Evolutionary conservation across 2,797 vertebrate species (phyloP), one percentile per base, ranked within the genome.

Genomic region (Dicrostonyx torquatus): DNA sequence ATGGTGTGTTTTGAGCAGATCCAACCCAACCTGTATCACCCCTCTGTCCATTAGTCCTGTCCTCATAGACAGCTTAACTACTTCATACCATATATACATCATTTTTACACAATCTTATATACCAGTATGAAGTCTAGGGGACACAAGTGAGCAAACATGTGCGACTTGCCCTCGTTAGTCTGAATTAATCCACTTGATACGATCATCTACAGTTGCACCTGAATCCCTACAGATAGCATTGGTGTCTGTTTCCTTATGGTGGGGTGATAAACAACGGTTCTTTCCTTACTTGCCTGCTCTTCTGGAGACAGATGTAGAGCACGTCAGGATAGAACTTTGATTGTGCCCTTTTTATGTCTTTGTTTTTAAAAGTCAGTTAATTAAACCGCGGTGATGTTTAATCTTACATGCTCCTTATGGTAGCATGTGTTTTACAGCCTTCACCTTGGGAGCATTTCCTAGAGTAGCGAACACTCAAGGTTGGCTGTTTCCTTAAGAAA

Each of bases 361-460:
- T 90, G 10, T n/a, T 85, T 50, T 82, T 3, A 43, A 89, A 87
- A 2, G 53, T 45, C 37, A 31, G 26, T 26, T 60, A 43, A 26
- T 31, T 48, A 77, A 31, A 68, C 5, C 15, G 50, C 18, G 50
- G 4, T 48, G 15, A 37, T 80, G 60, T 91, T 93, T 95, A 78
- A 15, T 66, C 55, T 80, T 92, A 90, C 84, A 26, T 68, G 20
- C 12, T 78, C 31, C 62, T 91, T 66, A 55, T 88, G 86, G 82
- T 29, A 1, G 26, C 40, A 60, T 87, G 45, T 68, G 53, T 31
- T 97, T 92, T 86, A 83, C 79, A 94, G 26, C 6, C 29, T 88
- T 22, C 4, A 26, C 62, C 40, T 70, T 78, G 37, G 8, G 87
- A 29, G 37, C 24, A n/a, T 37, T 88, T 75, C 22, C 26, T 37